phyloP scores from a whole-genome alignment of 2,888 invertebrate genomes.

The Cyclophora punctaria region DNA sequence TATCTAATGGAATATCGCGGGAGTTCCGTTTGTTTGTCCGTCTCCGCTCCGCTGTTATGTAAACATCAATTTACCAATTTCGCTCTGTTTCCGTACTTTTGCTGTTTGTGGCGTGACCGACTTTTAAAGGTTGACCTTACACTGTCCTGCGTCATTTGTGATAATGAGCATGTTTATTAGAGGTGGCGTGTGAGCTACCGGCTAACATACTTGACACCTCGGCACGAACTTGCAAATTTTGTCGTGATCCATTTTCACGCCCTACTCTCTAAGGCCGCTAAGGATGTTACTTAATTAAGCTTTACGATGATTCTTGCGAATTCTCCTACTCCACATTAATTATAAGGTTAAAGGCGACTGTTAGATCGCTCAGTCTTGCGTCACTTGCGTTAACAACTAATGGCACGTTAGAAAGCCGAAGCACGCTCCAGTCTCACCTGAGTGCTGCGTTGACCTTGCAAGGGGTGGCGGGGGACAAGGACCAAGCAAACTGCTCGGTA shows the following conservation, averaged over 20 bases:
- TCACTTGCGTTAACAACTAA: too few species aligned
- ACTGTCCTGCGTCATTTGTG: constrained; percentile 33
- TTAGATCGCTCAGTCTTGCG: too few species aligned
- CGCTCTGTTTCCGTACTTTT: constrained; percentile 27
- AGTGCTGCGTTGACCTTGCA: constrained; percentile 62
- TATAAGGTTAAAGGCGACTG: too few species aligned
- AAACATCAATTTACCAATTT: constrained; percentile 38
- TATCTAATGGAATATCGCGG: constrained; percentile 9
- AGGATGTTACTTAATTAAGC: constrained; percentile 1
- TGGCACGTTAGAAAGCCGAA: too few species aligned
- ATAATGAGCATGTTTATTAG: constrained; percentile 47
- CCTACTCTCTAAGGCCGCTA: constrained; percentile 22
- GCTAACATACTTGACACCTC: constrained; percentile 39
- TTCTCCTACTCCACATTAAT: too few species aligned
- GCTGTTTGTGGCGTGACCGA: constrained; percentile 12
- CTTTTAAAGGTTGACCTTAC: constrained; percentile 37
- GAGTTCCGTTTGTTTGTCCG: constrained; percentile 11
- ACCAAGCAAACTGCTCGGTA: constrained; percentile 30
- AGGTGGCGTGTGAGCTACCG: constrained; percentile 33
- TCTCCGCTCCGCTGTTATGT: constrained; percentile 31
- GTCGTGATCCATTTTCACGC: constrained; percentile 39
- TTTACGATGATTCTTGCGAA: too few species aligned
- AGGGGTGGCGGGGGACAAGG: constrained; percentile 36
- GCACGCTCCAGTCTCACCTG: constrained; percentile 2
- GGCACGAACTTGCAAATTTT: constrained; percentile 43